Conservation (phyloP, 2,888 invertebrate genomes). For the Prenolepis imparis region DNA sequence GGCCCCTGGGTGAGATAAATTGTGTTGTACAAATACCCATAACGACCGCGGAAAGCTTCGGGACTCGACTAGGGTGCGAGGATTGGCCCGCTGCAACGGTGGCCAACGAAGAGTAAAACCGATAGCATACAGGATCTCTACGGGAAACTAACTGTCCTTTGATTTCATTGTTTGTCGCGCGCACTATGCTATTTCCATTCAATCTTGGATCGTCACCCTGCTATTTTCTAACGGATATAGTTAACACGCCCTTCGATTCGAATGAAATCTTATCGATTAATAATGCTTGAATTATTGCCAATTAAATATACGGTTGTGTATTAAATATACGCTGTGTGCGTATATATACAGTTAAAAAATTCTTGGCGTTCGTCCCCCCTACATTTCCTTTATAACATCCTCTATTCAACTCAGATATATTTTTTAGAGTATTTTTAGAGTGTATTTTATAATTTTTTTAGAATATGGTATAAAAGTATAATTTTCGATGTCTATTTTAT, state of each 20-base stretch:
- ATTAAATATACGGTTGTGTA: slow-evolving; percentile 4
- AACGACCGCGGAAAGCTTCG: slow-evolving; percentile 63
- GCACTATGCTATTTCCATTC: slow-evolving; percentile 30
- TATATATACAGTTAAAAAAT: not conserved
- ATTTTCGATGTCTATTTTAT: not conserved
- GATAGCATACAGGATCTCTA: slow-evolving; percentile 62
- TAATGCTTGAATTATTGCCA: not conserved
- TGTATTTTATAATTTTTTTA: not conserved
- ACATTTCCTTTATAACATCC: too few species aligned
- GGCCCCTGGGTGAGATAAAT: slow-evolving; percentile 73
- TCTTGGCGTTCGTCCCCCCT: too few species aligned
- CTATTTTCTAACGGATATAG: not conserved
- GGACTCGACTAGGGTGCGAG: slow-evolving; percentile 55
- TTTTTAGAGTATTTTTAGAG: not conserved
- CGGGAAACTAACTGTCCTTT: slow-evolving; percentile 69
- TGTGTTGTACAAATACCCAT: slow-evolving; percentile 77
- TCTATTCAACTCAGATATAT: not conserved
- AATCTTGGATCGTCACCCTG: slow-evolving; percentile 26
- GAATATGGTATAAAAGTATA: not conserved
- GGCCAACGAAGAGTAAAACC: slow-evolving; percentile 47
- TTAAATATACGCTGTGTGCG: too few species aligned
- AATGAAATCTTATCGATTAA: slow-evolving; percentile 30
- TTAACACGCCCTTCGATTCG: slow-evolving; percentile 13
- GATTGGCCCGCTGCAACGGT: slow-evolving; percentile 56
- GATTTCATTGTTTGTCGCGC: slow-evolving; percentile 64